Conservation (phyloP, 2,113 vertebrate genomes). For the Chamaea fasciata region DNA sequence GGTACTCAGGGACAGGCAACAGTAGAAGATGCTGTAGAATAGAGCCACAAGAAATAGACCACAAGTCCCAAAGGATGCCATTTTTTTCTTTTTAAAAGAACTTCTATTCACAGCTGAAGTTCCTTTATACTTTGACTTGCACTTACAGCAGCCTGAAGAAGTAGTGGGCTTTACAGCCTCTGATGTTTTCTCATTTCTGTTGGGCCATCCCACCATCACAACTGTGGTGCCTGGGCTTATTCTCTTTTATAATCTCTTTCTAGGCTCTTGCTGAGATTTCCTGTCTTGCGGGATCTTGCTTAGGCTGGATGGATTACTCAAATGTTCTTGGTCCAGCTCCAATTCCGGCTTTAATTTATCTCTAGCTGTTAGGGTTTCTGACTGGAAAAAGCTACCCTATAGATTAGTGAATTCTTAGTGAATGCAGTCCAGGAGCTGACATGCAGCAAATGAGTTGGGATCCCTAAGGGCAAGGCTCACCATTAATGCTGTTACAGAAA, state of each 20-base stretch:
- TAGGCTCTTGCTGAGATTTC: neutral
- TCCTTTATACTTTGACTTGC: neutral
- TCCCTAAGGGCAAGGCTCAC: neutral
- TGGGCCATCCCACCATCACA: neutral
- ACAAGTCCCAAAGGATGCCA: neutral
- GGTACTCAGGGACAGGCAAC: neutral
- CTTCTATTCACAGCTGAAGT: neutral
- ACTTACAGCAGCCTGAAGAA: neutral
- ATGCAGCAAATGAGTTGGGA: neutral
- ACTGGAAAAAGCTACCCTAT: neutral
- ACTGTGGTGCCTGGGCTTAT: neutral
- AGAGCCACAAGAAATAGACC: neutral
- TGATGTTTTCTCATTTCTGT: neutral
- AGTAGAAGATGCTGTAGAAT: neutral
- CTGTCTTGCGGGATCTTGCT: neutral
- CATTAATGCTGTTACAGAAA: neutral
- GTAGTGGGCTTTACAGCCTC: neutral
- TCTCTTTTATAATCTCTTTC: neutral
- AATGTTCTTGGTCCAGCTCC: slow-evolving; percentile 3
- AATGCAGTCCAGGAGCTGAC: neutral
- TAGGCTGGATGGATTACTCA: neutral
- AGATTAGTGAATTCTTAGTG: neutral
- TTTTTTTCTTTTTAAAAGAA: neutral
- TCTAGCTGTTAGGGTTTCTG: neutral
- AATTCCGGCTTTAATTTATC: neutral